phyloP scores from a whole-genome alignment of 2,888 invertebrate genomes.

The Trachelus troglodyta region DNA sequence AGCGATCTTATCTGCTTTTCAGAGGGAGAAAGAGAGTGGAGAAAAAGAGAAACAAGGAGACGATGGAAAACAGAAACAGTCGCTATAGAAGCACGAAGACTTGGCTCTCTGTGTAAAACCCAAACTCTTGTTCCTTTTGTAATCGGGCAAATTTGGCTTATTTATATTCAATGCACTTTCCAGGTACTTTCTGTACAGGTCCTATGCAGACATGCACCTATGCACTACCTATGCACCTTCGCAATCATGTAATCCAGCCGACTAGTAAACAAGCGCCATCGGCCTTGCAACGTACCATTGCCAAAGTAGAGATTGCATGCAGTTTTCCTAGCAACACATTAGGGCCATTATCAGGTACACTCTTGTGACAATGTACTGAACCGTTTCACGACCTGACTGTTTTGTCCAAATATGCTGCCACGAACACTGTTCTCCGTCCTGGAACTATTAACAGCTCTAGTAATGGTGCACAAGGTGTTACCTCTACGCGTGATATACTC shows the following conservation, averaged over 20 bases:
- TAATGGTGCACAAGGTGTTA: not conserved
- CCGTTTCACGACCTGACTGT: not conserved
- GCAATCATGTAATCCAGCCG: not conserved
- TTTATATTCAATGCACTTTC: conserved; percentile 42
- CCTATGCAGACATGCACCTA: not conserved
- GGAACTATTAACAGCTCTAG: no score
- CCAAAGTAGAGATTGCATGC: not conserved
- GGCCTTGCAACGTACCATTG: not conserved
- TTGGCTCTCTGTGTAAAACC: not conserved
- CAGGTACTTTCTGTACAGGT: not conserved
- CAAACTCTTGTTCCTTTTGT: conserved; percentile 30
- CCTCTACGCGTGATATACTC: not conserved
- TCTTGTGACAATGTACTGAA: not conserved
- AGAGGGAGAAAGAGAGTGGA: no score
- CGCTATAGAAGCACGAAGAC: no score
- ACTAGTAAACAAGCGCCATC: not conserved
- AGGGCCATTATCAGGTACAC: not conserved
- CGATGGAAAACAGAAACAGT: no score
- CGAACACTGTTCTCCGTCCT: no score
- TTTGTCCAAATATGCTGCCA: no score
- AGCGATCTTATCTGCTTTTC: no score
- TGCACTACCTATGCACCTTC: not conserved
- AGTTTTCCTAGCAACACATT: not conserved
- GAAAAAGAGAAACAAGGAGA: no score
- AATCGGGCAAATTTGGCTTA: conserved; percentile 50